These are phyloP conservation scores for Diplodus sargus DNA, from an alignment of 2,797 vertebrate genomes.

Conservation along the genomic window DNA sequence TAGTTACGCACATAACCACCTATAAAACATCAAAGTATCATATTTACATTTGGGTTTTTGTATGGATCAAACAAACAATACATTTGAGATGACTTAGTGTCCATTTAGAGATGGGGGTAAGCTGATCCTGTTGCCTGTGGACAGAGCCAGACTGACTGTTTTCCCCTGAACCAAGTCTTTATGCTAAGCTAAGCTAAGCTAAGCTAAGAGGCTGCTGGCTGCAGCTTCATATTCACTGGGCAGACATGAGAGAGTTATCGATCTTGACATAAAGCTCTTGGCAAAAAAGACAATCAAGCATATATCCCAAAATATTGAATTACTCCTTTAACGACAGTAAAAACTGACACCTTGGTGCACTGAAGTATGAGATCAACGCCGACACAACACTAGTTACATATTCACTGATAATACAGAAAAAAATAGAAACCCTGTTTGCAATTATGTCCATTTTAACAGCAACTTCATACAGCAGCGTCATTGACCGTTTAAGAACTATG, in stretches of 20 bases:
- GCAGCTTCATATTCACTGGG: background rate
- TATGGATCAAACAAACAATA: background rate
- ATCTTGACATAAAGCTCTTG: background rate
- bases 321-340: background rate
- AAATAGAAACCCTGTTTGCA: slow-evolving; percentile 14
- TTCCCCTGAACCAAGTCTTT: background rate
- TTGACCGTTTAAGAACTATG: slow-evolving; percentile 19
- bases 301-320: slow-evolving; percentile 6
- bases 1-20: background rate
- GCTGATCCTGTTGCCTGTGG: background rate
- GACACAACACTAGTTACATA: slow-evolving; percentile 11
- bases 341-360: background rate
- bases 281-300: background rate
- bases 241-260: background rate
- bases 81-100: background rate
- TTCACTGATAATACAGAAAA: slow-evolving; percentile 15
- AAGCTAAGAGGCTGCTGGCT: background rate
- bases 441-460: slow-evolving; percentile 16
- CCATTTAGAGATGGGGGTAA: background rate
- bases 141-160: background rate
- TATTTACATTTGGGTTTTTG: background rate
- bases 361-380: slow-evolving; percentile 16
- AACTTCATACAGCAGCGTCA: slow-evolving; percentile 13
- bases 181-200: background rate
- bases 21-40: background rate